Evolutionary conservation across 1,140 invertebrate species (phyloP), one percentile per base, ranked within the genome.

Genomic region (Dinoponera quadriceps): DNA sequence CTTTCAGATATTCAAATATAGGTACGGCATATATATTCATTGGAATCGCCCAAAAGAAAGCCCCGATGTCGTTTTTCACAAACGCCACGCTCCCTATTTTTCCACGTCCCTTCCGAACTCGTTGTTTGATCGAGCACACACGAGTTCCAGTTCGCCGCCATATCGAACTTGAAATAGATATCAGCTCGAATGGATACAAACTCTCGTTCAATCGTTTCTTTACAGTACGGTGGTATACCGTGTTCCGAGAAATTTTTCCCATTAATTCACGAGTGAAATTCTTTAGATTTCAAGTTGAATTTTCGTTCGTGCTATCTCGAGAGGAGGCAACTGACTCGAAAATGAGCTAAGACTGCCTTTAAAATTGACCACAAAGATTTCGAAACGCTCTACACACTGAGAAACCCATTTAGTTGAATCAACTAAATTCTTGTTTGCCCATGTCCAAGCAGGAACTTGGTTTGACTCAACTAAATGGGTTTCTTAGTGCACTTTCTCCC

Each of bases 11-110:
- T 69, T 71, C 29, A 77, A 66, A 77, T 66, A 44, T 60, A 54
- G 4, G 14, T 44, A 9, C 16, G 20, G 48, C 54, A 66, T 77
- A 60, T 63, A 80, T 68, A 86, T 78, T 63, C 82, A 81, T 33
- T 13, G 25, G 71, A 49, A 81, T 71, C 27, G 20, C 20, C 38
- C 57, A 62, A 55, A 82, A 69, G 71, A 74, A 86, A 84, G 65
- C 60, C 71, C 60, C 60, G 16, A n/a, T 66, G 29, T 38, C 2
- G 11, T 38, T 38, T 22, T 77, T 66, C 16, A 22, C 48, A 2
- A 62, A 38, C 51, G 16, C 51, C 38, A 48, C 38, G 38, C 38
- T 20, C 57, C 51, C 29, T 18, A 20, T 49, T 33, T 63, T n/a
- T 49, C 22, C 27, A 20, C 13, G 7, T 1, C 5, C 11, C 16